Evolutionary conservation across 2,113 vertebrate genomes (phyloP), one percentile per base, ranked within the genome.

Genomic region (Pluvianellus socialis): DNA sequence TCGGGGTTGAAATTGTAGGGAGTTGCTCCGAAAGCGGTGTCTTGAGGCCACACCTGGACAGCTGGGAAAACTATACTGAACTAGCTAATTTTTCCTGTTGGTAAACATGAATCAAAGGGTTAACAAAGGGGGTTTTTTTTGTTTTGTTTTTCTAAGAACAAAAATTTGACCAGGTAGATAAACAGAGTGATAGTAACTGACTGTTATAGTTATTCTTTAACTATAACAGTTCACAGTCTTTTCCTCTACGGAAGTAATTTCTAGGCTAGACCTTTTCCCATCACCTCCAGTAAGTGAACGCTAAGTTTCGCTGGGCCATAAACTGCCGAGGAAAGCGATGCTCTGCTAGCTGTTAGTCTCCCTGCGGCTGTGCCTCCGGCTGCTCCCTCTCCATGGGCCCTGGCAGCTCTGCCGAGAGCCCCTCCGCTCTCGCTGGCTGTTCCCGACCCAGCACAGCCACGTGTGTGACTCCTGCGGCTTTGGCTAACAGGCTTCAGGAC

Each of bases 401-500:
- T 35, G 38, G 19, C 15, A 65, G 35, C 35, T 86, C 53, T 76
- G 42, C 20, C 0, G 0, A 79, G 16, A 55, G n/a, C 58, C 32
- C 28, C 68, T 85, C 52, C 0, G 4, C 63, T 65, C 77, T 47
- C 4, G 1, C 20, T 0, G 1, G 28, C 68, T 16, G 56, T 56
- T 95, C 33, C 65, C 3, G 3, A 8, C 20, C 33, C 1, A 2
- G 79, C 47, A 71, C 38, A 71, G 79, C 42, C 47, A 63, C 2
- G 7, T 3, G 2, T 3, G 4, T 0, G 4, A 19, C n/a, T 62
- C 47, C 81, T 49, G 15, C 1, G 1, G 33, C 66, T 26, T 26
- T 12, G n/a, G 27, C 49, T 33, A 38, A 35, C 22, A 11, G 49
- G 70, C n/a, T 47, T 21, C 33, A 14, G 70, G 61, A 7, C 5